Base-by-base conservation (phyloP, 2,113 vertebrate genomes). In the Halichoerus grypus region DNA sequence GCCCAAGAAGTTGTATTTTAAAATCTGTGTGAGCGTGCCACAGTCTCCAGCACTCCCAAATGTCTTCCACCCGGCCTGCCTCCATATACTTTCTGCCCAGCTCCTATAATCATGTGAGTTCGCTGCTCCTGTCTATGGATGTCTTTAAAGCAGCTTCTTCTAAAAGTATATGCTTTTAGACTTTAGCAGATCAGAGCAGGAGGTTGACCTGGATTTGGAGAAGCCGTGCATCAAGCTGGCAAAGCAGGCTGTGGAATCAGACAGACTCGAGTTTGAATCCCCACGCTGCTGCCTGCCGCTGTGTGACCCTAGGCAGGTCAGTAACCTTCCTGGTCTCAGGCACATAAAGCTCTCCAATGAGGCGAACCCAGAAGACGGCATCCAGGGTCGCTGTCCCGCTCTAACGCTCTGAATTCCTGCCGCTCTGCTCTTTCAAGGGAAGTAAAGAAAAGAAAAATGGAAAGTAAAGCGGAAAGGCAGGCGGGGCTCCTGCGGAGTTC, bases 341-440 rank as follows among this genome's bases (percentile, higher is more conserved):
- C 26, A 33, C 33, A 12, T 12, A n/a, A n/a, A 85, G 55, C 67
- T 83, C n/a, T 77, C 22, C 15, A 65, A 74, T n/a, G 61, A 88
- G 33, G n/a, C 21, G 33, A 36, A 11, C 21, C 49, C n/a, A 11
- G 28, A 14, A n/a, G 7, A 13, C 2, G 1, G 19, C 1, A 0
- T 46, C 26, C 81, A 39, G 61, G 61, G 8, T 31, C 49, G 8
- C 14, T 1, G 1, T 7, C 53, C 33, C 22, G 55, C 51, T 81
- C 16, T 39, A 46, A 49, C 8, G 31, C 9, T 53, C 36, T 7
- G 46, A 49, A 49, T 33, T 26, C 72, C 65, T 86, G 57, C 18
- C 51, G 21, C 51, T 55, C 82, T n/a, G 39, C 28, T 81, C 33
- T 49, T 87, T 69, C 31, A 10, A 55, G 63, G 59, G 42, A 95